phyloP scores from a whole-genome alignment of 1,140 invertebrate genomes.

The Neodiprion virginianus region DNA sequence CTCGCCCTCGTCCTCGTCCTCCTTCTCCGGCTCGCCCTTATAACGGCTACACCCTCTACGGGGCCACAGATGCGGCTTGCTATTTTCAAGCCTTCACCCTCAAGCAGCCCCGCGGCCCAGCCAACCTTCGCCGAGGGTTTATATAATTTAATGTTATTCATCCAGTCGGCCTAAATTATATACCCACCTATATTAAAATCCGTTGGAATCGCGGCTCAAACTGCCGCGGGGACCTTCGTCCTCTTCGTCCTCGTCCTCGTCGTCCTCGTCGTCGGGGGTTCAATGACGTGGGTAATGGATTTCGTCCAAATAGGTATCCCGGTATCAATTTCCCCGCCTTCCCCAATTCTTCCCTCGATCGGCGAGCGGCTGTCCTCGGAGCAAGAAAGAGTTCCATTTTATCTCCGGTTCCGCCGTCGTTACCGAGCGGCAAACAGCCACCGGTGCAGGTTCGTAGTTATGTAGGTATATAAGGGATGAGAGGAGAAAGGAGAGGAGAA shows the following conservation, averaged over 20 bases:
- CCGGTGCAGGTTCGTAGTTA: not conserved
- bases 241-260: no score
- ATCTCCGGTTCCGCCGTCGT: not conserved
- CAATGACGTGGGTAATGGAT: not conserved
- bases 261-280: not conserved
- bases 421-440: not conserved
- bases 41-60: constrained; percentile 49
- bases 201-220: constrained; percentile 45
- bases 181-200: constrained; percentile 55
- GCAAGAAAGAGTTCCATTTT: not conserved
- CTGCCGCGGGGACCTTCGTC: not conserved
- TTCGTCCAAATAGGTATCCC: not conserved
- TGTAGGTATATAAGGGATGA: not conserved
- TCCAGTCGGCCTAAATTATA: constrained; percentile 48
- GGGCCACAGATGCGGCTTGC: constrained; percentile 54
- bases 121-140: constrained; percentile 27
- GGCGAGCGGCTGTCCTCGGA: not conserved
- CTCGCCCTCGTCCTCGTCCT: not conserved
- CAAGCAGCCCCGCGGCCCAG: constrained; percentile 17
- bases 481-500: not conserved
- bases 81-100: constrained; percentile 21
- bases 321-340: no score
- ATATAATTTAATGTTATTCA: constrained; percentile 60
- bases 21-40: constrained; percentile 18
- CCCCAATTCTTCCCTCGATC: not conserved